These are phyloP conservation scores for Meteorus sp. DNA, from an alignment of 1,140 invertebrate genomes.

Conservation along the genomic window DNA sequence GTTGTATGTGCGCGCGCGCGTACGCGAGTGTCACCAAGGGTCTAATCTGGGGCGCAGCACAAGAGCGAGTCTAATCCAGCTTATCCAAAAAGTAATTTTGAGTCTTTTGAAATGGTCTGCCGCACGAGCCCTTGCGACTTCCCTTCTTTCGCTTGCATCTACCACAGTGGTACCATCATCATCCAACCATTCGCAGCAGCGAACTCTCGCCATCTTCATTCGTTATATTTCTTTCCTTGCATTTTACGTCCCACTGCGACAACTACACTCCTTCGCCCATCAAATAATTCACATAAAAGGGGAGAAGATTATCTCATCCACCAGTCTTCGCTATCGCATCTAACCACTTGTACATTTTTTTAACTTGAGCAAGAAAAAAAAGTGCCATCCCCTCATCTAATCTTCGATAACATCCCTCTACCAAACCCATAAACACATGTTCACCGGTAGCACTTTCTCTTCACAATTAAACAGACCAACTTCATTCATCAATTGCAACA, in stretches of 20 bases:
- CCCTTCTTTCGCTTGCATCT: constrained; percentile 23
- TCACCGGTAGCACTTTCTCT: too few relatives aligned
- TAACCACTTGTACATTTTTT: constrained; percentile 1
- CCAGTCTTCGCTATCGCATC: neutral
- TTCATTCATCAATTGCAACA: neutral
- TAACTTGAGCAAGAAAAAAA: neutral
- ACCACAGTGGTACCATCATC: too few relatives aligned
- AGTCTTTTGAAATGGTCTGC: constrained; percentile 56
- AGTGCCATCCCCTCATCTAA: neutral
- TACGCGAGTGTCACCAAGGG: constrained; percentile 43
- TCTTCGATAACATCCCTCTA: too few relatives aligned
- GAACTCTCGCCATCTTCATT: constrained; percentile 17
- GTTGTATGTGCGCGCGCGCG: neutral
- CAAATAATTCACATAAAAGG: too few relatives aligned
- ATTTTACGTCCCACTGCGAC: constrained; percentile 4
- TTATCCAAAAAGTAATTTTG: constrained; percentile 62
- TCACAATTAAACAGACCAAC: neutral
- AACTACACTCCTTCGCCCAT: neutral
- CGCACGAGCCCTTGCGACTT: too few relatives aligned
- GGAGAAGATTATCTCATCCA: constrained; percentile 20
- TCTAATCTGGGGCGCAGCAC: constrained; percentile 55
- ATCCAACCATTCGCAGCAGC: too few relatives aligned
- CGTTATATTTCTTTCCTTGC: constrained; percentile 4
- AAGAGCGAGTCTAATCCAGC: constrained; percentile 59
- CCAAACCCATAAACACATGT: too few relatives aligned